phyloP scores from a whole-genome alignment of 2,888 invertebrate genomes.

The Polia nebulosa region DNA sequence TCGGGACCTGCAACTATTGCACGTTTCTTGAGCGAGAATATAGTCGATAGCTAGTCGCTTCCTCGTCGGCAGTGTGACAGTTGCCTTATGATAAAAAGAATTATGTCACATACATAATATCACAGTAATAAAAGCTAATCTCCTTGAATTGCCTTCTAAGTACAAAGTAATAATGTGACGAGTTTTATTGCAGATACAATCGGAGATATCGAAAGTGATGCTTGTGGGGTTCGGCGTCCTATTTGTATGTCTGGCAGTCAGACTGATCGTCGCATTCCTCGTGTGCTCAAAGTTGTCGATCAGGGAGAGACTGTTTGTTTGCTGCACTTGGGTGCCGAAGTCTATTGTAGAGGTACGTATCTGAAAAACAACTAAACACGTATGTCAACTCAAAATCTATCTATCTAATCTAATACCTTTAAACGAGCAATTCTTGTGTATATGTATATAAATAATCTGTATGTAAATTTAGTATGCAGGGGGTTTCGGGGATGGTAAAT shows the following conservation, averaged over 20 bases:
- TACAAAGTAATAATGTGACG: conserved; percentile 16
- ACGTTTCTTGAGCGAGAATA: not conserved
- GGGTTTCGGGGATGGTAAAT: too few species aligned
- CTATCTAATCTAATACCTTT: too few species aligned
- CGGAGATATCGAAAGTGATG: conserved; percentile 74
- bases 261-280: conserved; percentile 76
- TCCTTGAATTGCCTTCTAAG: not conserved
- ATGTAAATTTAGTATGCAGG: too few species aligned
- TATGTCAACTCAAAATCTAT: too few species aligned
- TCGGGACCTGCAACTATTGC: too few species aligned
- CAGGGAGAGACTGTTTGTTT: conserved; percentile 92
- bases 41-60: not conserved
- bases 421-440: too few species aligned
- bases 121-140: conserved; percentile 10
- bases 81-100: not conserved
- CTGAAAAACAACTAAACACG: not conserved
- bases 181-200: conserved; percentile 74
- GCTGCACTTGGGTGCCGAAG: conserved; percentile 93
- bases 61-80: not conserved
- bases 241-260: conserved; percentile 76
- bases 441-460: too few species aligned
- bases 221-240: conserved; percentile 82
- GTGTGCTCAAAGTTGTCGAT: conserved; percentile 87
- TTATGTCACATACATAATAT: conserved; percentile 7
- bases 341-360: conserved; percentile 92